These are phyloP conservation scores for Drosophila mojavensis DNA, from an alignment of 1,140 invertebrate genomes.

Conservation along the genomic window DNA sequence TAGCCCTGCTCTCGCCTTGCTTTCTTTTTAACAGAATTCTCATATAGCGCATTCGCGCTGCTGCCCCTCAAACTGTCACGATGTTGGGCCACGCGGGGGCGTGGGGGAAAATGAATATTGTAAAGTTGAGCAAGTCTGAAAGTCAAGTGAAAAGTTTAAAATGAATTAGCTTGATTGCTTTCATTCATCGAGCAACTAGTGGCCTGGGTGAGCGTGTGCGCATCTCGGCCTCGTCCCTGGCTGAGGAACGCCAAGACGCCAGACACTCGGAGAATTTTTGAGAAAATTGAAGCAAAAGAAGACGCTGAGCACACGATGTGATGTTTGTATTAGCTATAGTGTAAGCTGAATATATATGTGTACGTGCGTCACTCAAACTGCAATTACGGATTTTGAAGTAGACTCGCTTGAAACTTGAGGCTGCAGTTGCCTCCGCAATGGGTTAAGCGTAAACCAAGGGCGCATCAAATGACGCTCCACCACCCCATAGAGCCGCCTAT, in stretches of 20 bases:
- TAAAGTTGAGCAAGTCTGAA: constrained; percentile 31
- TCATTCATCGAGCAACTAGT: constrained; percentile 30
- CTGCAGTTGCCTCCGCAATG: constrained; percentile 7
- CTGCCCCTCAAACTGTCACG: constrained; percentile 31
- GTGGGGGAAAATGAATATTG: constrained; percentile 51
- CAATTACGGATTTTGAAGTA: constrained; percentile 57
- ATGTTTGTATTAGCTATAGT: constrained; percentile 22
- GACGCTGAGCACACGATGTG: constrained; percentile 4
- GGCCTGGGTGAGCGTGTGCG: not conserved
- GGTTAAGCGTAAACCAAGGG: constrained; percentile 18
- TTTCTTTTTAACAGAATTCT: constrained; percentile 42
- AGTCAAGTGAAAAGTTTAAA: constrained; percentile 63
- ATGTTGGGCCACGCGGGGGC: constrained; percentile 12
- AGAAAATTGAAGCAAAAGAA: constrained; percentile 7
- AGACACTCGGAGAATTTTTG: constrained; percentile 1
- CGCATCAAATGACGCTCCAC: constrained; percentile 10
- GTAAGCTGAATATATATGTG: constrained; percentile 3
- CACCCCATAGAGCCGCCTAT: not conserved
- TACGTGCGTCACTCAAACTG: constrained; percentile 50
- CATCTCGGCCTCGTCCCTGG: not conserved
- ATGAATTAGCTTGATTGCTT: constrained; percentile 59
- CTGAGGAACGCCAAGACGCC: not conserved
- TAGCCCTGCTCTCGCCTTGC: not conserved
- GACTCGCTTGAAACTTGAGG: constrained; percentile 32
- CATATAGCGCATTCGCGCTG: constrained; percentile 13